phyloP scores from a whole-genome alignment of 2,113 vertebrate genomes.

The Bubo bubo region DNA sequence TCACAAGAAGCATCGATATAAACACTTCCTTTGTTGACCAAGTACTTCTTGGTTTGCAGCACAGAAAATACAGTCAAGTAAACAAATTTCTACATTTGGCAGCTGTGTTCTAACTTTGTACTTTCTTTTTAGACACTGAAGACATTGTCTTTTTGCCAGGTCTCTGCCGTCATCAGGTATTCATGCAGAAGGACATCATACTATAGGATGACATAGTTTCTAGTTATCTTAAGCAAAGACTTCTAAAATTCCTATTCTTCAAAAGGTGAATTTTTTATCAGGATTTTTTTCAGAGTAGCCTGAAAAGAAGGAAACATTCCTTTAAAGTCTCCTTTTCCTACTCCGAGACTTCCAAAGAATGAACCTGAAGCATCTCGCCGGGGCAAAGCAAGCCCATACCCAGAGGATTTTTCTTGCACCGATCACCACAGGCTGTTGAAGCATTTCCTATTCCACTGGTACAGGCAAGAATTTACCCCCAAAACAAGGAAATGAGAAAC shows the following conservation, averaged over 20 bases:
- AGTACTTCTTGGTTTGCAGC: not conserved
- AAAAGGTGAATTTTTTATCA: not conserved
- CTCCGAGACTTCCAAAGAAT: not conserved
- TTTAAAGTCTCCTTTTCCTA: not conserved
- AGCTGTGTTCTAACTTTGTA: not conserved
- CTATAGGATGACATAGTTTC: too few relatives aligned
- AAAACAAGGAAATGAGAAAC: not conserved
- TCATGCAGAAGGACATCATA: not conserved
- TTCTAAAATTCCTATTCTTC: not conserved
- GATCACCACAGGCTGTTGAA: not conserved
- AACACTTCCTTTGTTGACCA: conserved; percentile 4
- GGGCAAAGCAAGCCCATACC: not conserved
- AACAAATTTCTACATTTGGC: not conserved
- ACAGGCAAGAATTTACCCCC: not conserved
- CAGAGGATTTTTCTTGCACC: not conserved
- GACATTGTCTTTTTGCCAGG: not conserved
- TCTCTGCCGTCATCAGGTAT: not conserved
- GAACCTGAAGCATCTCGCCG: not conserved
- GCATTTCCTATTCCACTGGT: not conserved
- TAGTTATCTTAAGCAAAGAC: not conserved
- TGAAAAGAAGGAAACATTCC: not conserved
- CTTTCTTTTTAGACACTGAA: not conserved
- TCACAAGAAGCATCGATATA: not conserved
- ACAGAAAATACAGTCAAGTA: not conserved
- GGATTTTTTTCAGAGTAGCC: not conserved